phyloP scores from a whole-genome alignment of 1,140 invertebrate genomes.

The Metaphire vulgaris region DNA sequence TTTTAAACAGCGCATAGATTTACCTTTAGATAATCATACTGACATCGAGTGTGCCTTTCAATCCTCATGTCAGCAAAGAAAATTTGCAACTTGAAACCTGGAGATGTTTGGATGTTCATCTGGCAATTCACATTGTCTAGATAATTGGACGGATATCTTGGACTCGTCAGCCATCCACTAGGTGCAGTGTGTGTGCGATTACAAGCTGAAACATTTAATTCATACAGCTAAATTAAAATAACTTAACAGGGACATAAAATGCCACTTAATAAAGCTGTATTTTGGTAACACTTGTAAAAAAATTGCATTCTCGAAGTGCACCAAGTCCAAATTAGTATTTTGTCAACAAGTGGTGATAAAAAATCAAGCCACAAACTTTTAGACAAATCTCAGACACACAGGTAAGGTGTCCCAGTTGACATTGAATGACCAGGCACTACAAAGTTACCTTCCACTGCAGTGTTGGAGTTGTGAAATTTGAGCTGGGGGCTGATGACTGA shows the following conservation, averaged over 20 bases:
- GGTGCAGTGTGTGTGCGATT: slow-evolving; percentile 62
- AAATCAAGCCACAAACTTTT: not conserved
- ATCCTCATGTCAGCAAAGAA: slow-evolving; percentile 56
- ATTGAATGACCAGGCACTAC: too few relatives aligned
- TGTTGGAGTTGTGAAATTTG: too few relatives aligned
- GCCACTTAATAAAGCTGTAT: too few relatives aligned
- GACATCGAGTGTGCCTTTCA: slow-evolving; percentile 47
- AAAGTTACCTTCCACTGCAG: too few relatives aligned
- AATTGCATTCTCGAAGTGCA: too few relatives aligned
- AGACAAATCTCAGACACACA: too few relatives aligned
- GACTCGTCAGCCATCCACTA: slow-evolving; percentile 62
- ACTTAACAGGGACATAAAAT: not conserved
- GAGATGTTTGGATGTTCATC: slow-evolving; percentile 57
- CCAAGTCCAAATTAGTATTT: too few relatives aligned
- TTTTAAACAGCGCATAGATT: slow-evolving; percentile 14
- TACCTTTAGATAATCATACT: slow-evolving; percentile 50
- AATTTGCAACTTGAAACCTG: slow-evolving; percentile 56
- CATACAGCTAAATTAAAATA: not conserved
- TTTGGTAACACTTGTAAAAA: not conserved
- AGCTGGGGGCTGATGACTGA: too few relatives aligned
- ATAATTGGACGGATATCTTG: slow-evolving; percentile 45
- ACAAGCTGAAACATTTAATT: slow-evolving; percentile 54
- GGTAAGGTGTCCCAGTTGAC: too few relatives aligned
- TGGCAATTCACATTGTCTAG: slow-evolving; percentile 58
- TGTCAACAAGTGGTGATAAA: not conserved